Conservation (phyloP, 2,113 vertebrate genomes). For the Hiodon alosoides region DNA sequence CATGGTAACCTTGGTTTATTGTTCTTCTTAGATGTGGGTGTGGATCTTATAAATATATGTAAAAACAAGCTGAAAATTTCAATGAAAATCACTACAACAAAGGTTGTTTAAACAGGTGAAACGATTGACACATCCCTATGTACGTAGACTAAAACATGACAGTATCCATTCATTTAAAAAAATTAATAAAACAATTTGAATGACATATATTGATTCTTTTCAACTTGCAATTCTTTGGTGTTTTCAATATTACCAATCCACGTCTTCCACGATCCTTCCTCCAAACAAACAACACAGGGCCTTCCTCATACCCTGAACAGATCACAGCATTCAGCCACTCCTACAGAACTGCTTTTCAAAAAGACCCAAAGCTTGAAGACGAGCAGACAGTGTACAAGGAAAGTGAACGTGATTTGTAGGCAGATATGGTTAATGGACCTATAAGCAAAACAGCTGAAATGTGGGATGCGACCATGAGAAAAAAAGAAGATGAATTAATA, state of each 20-base stretch:
- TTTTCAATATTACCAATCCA: not conserved
- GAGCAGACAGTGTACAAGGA: not conserved
- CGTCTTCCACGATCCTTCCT: no score
- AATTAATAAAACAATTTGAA: not conserved
- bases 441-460: not conserved
- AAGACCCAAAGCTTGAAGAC: not conserved
- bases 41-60: conserved; percentile 7
- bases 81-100: not conserved
- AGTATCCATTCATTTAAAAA: no score
- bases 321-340: not conserved
- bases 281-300: not conserved
- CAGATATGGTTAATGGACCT: not conserved
- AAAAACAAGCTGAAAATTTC: not conserved
- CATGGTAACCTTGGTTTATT: conserved; percentile 8
- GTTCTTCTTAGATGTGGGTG: not conserved
- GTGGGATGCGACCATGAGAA: not conserved
- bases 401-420: not conserved
- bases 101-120: not conserved
- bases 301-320: not conserved
- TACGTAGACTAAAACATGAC: not conserved
- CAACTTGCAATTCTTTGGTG: not conserved
- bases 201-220: not conserved
- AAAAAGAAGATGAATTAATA: not conserved
- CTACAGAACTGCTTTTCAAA: not conserved
- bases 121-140: not conserved